Evolutionary conservation across 2,888 invertebrate species (phyloP).

Genomic region (Neocrepidodera transversa): DNA sequence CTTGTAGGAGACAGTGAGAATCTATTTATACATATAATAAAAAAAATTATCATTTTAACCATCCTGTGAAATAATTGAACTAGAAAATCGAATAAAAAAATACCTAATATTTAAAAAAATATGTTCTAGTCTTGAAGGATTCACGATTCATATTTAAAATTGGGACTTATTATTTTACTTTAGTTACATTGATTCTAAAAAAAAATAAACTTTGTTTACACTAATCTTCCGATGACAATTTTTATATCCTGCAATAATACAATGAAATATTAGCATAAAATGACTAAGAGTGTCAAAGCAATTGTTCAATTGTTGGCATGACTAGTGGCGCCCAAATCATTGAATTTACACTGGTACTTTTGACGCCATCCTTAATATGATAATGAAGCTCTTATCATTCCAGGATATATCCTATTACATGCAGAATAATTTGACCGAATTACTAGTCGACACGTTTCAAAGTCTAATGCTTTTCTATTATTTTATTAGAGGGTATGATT

Average conservation of each 20-base stretch:
- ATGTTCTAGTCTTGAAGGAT: too few species aligned
- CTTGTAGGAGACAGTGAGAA: too few species aligned
- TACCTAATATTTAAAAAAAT: too few species aligned
- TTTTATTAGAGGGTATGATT: slow-evolving; percentile 7
- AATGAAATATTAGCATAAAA: slow-evolving; percentile 30
- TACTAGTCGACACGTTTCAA: slow-evolving; percentile 25
- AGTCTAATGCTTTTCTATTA: slow-evolving; percentile 11
- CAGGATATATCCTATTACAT: slow-evolving; percentile 44
- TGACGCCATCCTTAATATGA: slow-evolving; percentile 40
- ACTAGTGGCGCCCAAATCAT: slow-evolving; percentile 42
- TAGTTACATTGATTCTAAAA: too few species aligned
- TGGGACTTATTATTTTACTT: too few species aligned
- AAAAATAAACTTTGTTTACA: too few species aligned
- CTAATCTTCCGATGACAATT: neutral
- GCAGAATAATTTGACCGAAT: slow-evolving; percentile 24
- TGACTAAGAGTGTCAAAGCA: slow-evolving; percentile 38
- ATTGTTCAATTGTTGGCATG: slow-evolving; percentile 36
- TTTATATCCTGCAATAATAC: slow-evolving; percentile 4
- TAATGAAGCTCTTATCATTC: slow-evolving; percentile 40
- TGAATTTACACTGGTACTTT: slow-evolving; percentile 36
- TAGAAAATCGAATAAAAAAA: too few species aligned
- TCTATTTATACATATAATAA: too few species aligned
- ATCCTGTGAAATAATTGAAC: too few species aligned
- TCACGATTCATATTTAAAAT: too few species aligned
- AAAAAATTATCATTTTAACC: too few species aligned